A percentile compares a stretch with the other conserved stretches of the same genome.
These are phyloP conservation scores for Mobula birostris DNA, from an alignment of 2,113 vertebrate genomes.

Conservation along the genomic window DNA sequence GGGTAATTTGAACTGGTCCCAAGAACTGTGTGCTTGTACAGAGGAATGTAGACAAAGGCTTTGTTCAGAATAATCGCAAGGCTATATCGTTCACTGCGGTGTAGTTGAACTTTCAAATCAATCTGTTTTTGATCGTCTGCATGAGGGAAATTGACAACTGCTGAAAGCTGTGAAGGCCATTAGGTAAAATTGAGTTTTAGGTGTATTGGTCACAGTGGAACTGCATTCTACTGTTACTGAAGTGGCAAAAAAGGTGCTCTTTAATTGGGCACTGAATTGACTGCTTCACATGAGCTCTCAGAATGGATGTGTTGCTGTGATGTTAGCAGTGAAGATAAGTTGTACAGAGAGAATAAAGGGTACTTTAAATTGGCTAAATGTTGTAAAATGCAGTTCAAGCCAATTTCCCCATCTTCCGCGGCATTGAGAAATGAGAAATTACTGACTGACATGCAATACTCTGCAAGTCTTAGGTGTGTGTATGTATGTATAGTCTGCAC, in stretches of 20 bases:
- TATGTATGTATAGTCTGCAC: too few relatives aligned
- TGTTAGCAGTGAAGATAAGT: background rate
- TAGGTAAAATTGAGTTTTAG: background rate
- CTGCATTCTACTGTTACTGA: background rate
- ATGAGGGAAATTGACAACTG: constrained; percentile 16
- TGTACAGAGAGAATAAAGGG: background rate
- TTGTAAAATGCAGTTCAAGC: background rate
- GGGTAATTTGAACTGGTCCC: background rate
- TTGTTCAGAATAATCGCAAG: background rate
- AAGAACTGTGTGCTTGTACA: constrained; percentile 1
- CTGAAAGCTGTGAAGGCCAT: background rate
- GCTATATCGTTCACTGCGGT: background rate
- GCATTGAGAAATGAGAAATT: background rate
- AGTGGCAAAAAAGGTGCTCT: background rate
- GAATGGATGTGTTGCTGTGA: constrained; percentile 2
- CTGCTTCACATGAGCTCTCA: background rate
- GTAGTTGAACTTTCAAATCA: constrained; percentile 2
- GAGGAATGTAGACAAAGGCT: background rate
- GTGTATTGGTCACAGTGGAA: background rate
- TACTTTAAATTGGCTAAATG: background rate
- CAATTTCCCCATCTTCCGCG: background rate
- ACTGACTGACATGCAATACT: background rate
- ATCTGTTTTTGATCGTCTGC: background rate
- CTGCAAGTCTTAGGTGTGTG: too few relatives aligned
- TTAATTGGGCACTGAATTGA: constrained; percentile 27